Evolutionary conservation across 2,888 invertebrate species (phyloP), one percentile per base, ranked within the genome.

Genomic region (Andrena camellia): DNA sequence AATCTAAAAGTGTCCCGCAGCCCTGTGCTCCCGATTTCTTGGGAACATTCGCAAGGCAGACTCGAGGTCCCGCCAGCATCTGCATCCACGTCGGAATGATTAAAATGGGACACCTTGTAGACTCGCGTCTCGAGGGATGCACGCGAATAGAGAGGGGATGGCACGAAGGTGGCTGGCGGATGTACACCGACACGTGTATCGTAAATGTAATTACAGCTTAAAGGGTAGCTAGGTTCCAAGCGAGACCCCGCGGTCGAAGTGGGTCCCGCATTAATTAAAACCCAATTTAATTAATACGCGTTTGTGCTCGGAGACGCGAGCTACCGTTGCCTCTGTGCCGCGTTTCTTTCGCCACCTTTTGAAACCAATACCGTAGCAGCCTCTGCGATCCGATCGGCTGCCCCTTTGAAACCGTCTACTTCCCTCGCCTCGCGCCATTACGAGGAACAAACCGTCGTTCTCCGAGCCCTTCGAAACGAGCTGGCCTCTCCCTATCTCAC

Each of bases 201-300:
- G 84, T 80, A 78, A 84, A 87, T 87, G 88, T 87, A 87, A 89
- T 89, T 89, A 88, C 87, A 76, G 89, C 81, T 89, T 86, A 89
- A 86, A 88, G 89, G 78, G 85, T 81, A 78, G 83, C 81, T 73
- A 71, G 73, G 70, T 82, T 63, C 88, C 83, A 81, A 83, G 88
- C 83, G 86, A 88, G 86, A 80, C 81, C 79, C 83, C 83, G 88
- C 79, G 85, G 86, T 84, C 83, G 81, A 81, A 86, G 88, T 79
- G 72, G 86, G 72, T 69, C 74, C 80, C 73, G 81, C 81, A 84
- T 88, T 88, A 88, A 88, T 88, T 87, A 87, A 82, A 86, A 86
- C 66, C 76, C 80, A 81, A 87, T 85, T 87, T 87, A 87, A 87
- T 87, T 87, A 87, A 87, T 87, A 82, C 76, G 78, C 79, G 76